Conservation (phyloP, 2,113 vertebrate genomes). For the Cygnus atratus region DNA sequence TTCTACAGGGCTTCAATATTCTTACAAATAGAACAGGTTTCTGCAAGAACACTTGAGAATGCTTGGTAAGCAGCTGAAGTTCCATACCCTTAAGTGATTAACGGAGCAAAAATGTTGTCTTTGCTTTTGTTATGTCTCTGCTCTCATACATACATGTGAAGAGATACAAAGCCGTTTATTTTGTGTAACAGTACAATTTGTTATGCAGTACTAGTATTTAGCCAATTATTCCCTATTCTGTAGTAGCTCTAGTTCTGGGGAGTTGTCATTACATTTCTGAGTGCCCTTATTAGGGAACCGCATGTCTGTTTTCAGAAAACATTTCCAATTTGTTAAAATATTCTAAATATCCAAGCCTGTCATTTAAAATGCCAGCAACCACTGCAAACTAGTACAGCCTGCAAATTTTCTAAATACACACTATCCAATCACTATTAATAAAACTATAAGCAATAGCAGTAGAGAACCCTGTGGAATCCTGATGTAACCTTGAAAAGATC, state of each 20-base stretch:
- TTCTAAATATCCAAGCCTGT: background rate
- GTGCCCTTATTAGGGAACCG: background rate
- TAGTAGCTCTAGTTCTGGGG: background rate
- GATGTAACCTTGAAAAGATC: background rate
- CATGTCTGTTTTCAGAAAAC: background rate
- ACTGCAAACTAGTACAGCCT: background rate
- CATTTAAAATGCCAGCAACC: background rate
- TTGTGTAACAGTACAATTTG: background rate
- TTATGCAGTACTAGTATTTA: background rate
- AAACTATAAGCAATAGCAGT: background rate
- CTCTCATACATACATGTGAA: background rate
- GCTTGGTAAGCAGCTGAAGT: background rate
- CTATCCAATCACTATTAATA: background rate
- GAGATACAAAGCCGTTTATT: background rate
- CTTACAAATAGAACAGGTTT: background rate
- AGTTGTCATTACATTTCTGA: background rate
- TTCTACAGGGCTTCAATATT: background rate
- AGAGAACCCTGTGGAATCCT: background rate
- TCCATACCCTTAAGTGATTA: background rate
- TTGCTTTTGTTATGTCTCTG: background rate
- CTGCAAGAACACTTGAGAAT: background rate
- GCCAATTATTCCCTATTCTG: background rate
- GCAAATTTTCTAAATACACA: background rate
- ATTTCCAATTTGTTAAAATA: background rate
- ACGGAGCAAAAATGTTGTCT: background rate